Conservation (phyloP, 2,113 vertebrate species). For the Cyphomyrus plagiostoma region DNA sequence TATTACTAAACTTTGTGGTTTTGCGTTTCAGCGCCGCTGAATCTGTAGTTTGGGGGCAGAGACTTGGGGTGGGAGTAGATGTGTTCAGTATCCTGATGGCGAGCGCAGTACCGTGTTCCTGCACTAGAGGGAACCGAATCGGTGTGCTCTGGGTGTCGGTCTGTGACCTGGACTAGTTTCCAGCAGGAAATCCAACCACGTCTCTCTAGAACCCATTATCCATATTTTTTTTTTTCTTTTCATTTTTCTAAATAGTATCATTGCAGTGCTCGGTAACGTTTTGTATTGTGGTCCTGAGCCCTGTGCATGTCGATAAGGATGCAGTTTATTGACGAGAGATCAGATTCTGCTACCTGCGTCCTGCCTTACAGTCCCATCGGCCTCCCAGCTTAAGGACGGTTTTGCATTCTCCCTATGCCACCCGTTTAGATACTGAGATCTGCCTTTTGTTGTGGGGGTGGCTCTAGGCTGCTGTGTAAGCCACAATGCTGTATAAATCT, state of each 20-base stretch:
- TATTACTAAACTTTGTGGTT: conserved; percentile 75
- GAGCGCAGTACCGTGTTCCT: not conserved
- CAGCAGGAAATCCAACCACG: not conserved
- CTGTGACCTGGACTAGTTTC: not conserved
- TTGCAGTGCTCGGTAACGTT: not conserved
- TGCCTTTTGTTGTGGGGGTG: not conserved
- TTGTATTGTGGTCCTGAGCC: not conserved
- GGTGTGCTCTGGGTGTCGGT: not conserved
- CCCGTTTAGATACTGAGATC: not conserved
- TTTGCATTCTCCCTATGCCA: not conserved
- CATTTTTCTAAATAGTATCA: not conserved
- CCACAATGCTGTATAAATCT: not conserved
- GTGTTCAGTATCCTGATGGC: not conserved
- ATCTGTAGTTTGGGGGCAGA: not conserved
- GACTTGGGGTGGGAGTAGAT: not conserved
- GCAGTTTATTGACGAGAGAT: not conserved
- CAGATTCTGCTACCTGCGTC: not conserved
- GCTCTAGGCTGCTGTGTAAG: not conserved
- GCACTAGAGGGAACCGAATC: not conserved
- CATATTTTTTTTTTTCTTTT: not conserved
- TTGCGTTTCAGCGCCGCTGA: not conserved
- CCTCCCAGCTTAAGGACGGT: not conserved
- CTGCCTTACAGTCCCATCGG: not conserved
- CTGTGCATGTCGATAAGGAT: not conserved
- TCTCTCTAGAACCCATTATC: not conserved